Conservation (phyloP, 2,113 vertebrate species). For the Spea bombifrons region DNA sequence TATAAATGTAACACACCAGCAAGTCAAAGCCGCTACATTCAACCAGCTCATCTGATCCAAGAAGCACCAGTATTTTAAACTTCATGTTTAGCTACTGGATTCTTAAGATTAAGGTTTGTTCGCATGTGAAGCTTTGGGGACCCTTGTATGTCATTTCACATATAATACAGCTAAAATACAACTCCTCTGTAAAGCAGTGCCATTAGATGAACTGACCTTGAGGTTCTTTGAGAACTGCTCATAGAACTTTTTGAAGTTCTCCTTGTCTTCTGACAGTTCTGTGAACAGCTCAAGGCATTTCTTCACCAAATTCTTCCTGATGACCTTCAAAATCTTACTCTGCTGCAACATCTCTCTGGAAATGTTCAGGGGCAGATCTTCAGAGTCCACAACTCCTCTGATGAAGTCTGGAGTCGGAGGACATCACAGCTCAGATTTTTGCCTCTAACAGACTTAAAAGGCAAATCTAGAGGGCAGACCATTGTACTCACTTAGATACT, state of each 20-base stretch:
- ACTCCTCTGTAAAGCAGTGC: too few species aligned
- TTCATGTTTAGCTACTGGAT: too few species aligned
- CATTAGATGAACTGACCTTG: slow-evolving; percentile 69
- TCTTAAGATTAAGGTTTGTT: too few species aligned
- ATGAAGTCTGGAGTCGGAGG: slow-evolving; percentile 74
- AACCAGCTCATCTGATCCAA: not conserved
- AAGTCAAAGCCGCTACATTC: not conserved
- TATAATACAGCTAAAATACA: too few species aligned
- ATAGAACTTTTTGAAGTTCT: slow-evolving; percentile 95
- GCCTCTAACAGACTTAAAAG: rapidly evolving
- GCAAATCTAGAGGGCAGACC: too few species aligned
- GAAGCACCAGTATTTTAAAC: not conserved
- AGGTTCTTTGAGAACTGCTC: slow-evolving; percentile 98
- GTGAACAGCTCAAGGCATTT: slow-evolving; percentile 93
- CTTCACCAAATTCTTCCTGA: slow-evolving; percentile 95
- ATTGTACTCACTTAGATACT: slow-evolving; percentile 88
- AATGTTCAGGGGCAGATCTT: slow-evolving; percentile 94
- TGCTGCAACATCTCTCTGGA: slow-evolving; percentile 97
- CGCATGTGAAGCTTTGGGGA: too few species aligned
- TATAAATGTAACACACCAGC: too few species aligned
- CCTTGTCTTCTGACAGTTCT: slow-evolving; percentile 89
- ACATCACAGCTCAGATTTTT: rapidly evolving
- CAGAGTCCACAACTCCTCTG: slow-evolving; percentile 92
- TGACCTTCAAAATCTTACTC: slow-evolving; percentile 96
- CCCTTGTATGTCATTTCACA: too few species aligned